These are phyloP conservation scores for Bellardia pandia DNA, from an alignment of 2,888 invertebrate genomes.

Conservation along the genomic window DNA sequence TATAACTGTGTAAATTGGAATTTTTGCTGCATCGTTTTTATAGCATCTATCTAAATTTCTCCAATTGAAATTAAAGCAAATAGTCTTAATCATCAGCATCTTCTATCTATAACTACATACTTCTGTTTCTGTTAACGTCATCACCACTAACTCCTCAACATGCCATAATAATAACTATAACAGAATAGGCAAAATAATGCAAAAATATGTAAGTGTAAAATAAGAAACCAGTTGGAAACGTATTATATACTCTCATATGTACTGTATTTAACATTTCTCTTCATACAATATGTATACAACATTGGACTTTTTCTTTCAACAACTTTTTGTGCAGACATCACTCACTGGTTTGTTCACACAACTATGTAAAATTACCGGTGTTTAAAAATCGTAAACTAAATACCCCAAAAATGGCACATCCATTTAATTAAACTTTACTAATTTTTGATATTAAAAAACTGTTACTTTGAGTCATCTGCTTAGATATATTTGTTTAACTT, in stretches of 20 bases:
- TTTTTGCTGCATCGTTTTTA: slow-evolving; percentile 25
- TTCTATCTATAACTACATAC: slow-evolving; percentile 24
- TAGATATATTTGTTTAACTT: background rate
- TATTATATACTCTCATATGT: slow-evolving; percentile 7
- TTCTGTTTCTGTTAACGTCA: slow-evolving; percentile 43
- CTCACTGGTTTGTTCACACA: slow-evolving; percentile 11
- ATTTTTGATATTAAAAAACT: slow-evolving; percentile 16
- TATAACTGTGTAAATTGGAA: slow-evolving; percentile 67
- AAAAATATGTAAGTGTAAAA: slow-evolving; percentile 54
- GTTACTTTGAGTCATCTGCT: slow-evolving; percentile 20
- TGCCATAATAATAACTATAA: slow-evolving; percentile 39
- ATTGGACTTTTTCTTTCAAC: slow-evolving; percentile 29
- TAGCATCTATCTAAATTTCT: slow-evolving; percentile 57
- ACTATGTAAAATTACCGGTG: slow-evolving; percentile 53
- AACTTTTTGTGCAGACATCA: slow-evolving; percentile 52
- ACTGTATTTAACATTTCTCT: slow-evolving; percentile 65
- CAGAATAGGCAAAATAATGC: slow-evolving; percentile 52
- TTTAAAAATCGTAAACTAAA: slow-evolving; percentile 21
- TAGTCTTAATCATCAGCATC: slow-evolving; percentile 25
- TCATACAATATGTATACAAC: slow-evolving; percentile 31
- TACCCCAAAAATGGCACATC: background rate
- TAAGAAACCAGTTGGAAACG: slow-evolving; percentile 68
- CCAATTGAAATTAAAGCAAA: slow-evolving; percentile 61
- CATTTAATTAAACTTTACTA: background rate
- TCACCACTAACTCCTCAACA: slow-evolving; percentile 37